phyloP scores from a whole-genome alignment of 2,797 vertebrate genomes.

The Menidia menidia region DNA sequence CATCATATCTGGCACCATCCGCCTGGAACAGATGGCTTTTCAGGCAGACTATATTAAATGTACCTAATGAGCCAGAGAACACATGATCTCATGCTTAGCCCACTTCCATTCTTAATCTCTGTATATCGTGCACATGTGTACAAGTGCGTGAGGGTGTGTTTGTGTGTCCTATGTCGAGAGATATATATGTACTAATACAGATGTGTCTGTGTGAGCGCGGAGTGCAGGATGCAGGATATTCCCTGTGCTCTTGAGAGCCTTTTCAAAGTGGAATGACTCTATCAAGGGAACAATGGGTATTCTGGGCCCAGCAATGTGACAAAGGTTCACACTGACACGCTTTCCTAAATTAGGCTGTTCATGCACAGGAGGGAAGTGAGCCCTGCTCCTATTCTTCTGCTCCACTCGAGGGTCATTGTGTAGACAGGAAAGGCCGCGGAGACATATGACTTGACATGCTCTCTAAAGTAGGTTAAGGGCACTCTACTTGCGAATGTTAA shows the following conservation, averaged over 20 bases:
- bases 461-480: conserved; percentile 80
- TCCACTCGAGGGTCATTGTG: conserved; percentile 77
- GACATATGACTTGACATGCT: conserved; percentile 79
- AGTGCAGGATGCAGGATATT: conserved; percentile 62
- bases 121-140: conserved; percentile 53
- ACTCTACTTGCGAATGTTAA: conserved; percentile 51
- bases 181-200: conserved; percentile 58
- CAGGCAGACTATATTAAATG: conserved; percentile 78
- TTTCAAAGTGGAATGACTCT: conserved; percentile 68
- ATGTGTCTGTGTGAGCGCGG: conserved; percentile 55
- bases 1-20: conserved; percentile 76
- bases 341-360: conserved; percentile 81
- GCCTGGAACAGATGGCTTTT: conserved; percentile 77
- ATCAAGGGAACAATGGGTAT: conserved; percentile 81
- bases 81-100: conserved; percentile 76
- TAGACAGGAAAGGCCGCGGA: conserved; percentile 78
- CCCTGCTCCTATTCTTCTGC: conserved; percentile 75
- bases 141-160: conserved; percentile 17
- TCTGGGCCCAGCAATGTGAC: conserved; percentile 77
- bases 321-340: conserved; percentile 82
- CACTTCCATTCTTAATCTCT: conserved; percentile 77
- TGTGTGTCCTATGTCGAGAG: conserved; percentile 11
- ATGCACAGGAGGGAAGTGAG: conserved; percentile 75
- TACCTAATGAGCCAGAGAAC: conserved; percentile 76
- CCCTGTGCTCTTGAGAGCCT: conserved; percentile 50